Percentiles rank a stretch among this genome's conserved stretches.
phyloP scores from a whole-genome alignment of 2,888 invertebrate species.

The Fragum fragum region DNA sequence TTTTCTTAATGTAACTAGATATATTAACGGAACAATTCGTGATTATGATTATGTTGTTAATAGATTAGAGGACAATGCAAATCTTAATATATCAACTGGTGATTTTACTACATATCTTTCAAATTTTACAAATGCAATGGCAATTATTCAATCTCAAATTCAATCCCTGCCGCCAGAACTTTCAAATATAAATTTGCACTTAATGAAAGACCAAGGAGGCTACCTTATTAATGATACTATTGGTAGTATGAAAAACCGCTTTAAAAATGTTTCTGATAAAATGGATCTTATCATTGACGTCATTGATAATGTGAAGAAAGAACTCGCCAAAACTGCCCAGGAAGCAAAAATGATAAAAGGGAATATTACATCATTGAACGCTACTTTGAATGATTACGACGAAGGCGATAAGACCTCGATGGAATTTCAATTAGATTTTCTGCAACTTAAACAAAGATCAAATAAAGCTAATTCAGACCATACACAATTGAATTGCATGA shows the following conservation, averaged over 20 bases:
- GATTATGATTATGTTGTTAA: constrained; percentile 19
- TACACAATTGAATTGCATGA: not conserved
- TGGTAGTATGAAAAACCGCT: constrained; percentile 36
- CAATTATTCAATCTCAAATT: not conserved
- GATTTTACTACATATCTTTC: constrained; percentile 8
- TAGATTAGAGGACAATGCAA: constrained; percentile 17
- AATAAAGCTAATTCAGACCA: not conserved
- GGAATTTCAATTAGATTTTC: not conserved
- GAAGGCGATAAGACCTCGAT: not conserved
- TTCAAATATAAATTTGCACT: not conserved
- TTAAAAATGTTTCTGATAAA: not conserved
- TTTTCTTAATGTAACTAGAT: not conserved
- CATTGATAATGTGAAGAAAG: not conserved
- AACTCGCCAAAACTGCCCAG: not conserved
- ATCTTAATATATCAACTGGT: constrained; percentile 36
- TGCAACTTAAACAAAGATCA: not conserved
- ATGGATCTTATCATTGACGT: not conserved
- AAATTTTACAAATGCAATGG: not conserved
- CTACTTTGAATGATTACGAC: not conserved
- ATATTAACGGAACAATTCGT: constrained; percentile 29
- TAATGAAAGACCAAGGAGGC: not conserved
- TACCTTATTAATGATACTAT: constrained; percentile 42
- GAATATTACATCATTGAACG: not conserved
- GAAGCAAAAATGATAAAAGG: not conserved
- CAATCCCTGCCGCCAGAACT: not conserved